Evolutionary conservation across 2,797 vertebrate species (phyloP), one percentile per base, ranked within the genome.

Genomic region (Coranthus polyacanthus): DNA sequence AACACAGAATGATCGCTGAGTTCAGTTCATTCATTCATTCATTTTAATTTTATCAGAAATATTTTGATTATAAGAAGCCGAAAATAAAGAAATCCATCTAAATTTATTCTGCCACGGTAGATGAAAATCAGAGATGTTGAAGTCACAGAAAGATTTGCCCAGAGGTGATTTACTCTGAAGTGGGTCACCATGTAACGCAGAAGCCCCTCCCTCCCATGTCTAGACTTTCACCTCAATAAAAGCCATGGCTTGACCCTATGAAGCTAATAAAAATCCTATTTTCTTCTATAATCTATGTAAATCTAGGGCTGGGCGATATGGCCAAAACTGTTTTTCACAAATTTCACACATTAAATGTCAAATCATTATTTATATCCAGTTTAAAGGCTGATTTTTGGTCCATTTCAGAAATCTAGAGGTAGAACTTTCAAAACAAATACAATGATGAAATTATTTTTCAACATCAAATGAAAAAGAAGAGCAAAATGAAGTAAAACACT

Each of bases 151-250:
- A 37, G 39, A 76, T 80, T 75, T 74, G 46, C 60, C 66, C n/a
- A 4, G 0, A 15, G 53, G 32, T 46, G 46, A 75, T 81, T 69
- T 54, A 34, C 6, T 21, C 53, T 75, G 54, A 92, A 86, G 54
- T 89, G 64, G 87, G 82, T 89, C 82, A 89, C 24, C 5, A 10
- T 53, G n/a, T 42, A 45, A 22, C 61, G 50, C 37, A 57, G 32
- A 29, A 56, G 45, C 57, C 55, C 54, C 54, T 69, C 61, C 79
- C 57, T 42, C 55, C 29, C 17, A 24, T 41, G 52, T 64, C 54
- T 65, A 85, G 63, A 83, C 81, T 61, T 74, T 68, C 34, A 29
- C 54, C 9, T 32, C n/a, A 49, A 39, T n/a, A 6, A 83, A 53
- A 38, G 45, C 12, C 1, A 1, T n/a, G 9, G 17, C 13, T 22